These are phyloP conservation scores for Drosophila antonietae DNA, from an alignment of 2,888 invertebrate species.

Conservation along the genomic window DNA sequence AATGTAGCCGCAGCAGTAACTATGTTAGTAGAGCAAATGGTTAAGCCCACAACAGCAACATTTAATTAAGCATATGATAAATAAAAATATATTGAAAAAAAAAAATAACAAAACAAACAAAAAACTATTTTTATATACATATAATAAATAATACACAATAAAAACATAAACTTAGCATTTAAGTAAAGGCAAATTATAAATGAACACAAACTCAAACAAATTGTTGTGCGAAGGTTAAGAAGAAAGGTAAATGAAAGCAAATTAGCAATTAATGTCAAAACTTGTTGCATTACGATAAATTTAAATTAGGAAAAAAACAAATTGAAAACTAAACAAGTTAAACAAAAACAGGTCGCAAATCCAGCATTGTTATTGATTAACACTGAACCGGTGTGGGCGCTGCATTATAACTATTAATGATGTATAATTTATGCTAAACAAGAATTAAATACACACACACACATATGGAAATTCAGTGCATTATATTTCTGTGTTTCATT, in stretches of 20 bases:
- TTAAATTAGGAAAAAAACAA: conserved; percentile 53
- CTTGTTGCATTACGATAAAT: conserved; percentile 62
- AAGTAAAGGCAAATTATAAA: conserved; percentile 70
- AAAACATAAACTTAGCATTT: conserved; percentile 36
- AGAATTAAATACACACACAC: conserved; percentile 78
- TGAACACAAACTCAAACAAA: conserved; percentile 29
- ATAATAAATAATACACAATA: conserved; percentile 43
- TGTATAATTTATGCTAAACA: conserved; percentile 74
- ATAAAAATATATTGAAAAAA: conserved; percentile 37
- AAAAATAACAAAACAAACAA: conserved; percentile 8
- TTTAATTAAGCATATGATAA: conserved; percentile 78
- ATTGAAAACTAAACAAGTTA: conserved; percentile 28
- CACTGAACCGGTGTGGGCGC: conserved; percentile 31
- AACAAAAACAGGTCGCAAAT: conserved; percentile 36
- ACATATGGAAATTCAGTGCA: conserved; percentile 55
- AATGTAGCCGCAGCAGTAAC: conserved; percentile 49
- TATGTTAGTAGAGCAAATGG: conserved; percentile 61
- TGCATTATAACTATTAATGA: conserved; percentile 70
- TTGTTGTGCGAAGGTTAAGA: conserved; percentile 35
- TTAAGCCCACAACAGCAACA: conserved; percentile 74
- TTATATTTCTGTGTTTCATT: conserved; percentile 39
- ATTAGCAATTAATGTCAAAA: conserved; percentile 62
- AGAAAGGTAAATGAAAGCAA: conserved; percentile 32
- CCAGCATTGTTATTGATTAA: conserved; percentile 51
- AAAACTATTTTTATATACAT: conserved; percentile 73